Conservation (phyloP, 2,888 invertebrate genomes). For the Ectropis crepuscularia region DNA sequence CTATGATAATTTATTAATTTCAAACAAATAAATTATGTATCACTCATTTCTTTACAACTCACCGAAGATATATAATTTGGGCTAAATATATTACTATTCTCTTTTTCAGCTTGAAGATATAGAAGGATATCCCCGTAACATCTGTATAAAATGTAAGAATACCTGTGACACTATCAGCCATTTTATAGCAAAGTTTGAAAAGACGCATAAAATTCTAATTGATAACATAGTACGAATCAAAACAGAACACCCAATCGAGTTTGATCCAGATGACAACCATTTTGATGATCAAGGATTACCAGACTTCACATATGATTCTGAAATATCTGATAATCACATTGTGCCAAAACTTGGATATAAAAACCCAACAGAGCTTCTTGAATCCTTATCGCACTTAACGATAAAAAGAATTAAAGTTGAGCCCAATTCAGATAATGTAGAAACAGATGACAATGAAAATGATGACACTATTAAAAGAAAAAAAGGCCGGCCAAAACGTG, state of each 20-base stretch:
- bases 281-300: neutral
- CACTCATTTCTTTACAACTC: no score
- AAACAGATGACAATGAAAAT: neutral
- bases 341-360: neutral
- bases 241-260: conserved; percentile 3
- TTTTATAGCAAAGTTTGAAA: conserved; percentile 15
- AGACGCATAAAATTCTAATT: conserved; percentile 8
- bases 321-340: neutral
- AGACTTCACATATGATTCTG: conserved; percentile 1
- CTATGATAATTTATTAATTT: no score
- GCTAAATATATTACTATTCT: neutral
- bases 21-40: no score
- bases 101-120: conserved; percentile 24
- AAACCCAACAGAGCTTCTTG: conserved; percentile 5
- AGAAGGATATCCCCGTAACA: conserved; percentile 16
- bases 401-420: conserved; percentile 16
- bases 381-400: conserved; percentile 10
- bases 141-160: conserved; percentile 20
- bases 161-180: conserved; percentile 8
- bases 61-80: neutral
- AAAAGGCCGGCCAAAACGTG: neutral
- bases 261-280: neutral
- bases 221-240: conserved; percentile 10
- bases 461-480: neutral
- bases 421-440: neutral